Evolutionary conservation across 2,797 vertebrate genomes (phyloP).

Genomic region (Pseudochirops cupreus): DNA sequence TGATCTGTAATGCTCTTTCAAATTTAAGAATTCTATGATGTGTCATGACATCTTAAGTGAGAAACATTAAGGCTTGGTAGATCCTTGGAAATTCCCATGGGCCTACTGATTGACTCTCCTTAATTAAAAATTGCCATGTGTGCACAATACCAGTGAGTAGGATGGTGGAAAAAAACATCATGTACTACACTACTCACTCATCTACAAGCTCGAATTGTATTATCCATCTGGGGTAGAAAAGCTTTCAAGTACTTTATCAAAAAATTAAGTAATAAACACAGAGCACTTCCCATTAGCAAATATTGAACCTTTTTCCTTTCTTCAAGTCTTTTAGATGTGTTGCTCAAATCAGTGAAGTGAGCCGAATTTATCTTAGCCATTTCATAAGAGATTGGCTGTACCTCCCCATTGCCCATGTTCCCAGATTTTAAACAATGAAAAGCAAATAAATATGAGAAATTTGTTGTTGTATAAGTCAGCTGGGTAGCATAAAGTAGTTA

Average conservation of each 20-base stretch:
- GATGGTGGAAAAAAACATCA: neutral
- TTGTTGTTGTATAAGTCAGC: neutral
- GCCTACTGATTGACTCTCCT: neutral
- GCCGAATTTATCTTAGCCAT: neutral
- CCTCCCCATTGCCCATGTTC: neutral
- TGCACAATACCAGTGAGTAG: neutral
- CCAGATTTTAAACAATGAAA: slow-evolving; percentile 27
- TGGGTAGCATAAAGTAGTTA: neutral
- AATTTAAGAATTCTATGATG: neutral
- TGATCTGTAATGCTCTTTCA: neutral
- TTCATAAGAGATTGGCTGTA: neutral
- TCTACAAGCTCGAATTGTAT: neutral
- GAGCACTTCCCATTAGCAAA: neutral
- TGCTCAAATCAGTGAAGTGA: slow-evolving; percentile 1
- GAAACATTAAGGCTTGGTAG: neutral
- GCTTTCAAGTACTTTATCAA: slow-evolving; percentile 3
- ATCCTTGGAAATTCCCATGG: neutral
- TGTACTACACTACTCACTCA: neutral
- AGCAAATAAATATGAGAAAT: neutral
- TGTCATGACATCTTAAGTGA: neutral
- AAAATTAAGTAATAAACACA: slow-evolving; percentile 1
- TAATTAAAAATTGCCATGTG: neutral
- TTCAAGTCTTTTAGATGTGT: neutral
- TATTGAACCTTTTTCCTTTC: slow-evolving; percentile 2
- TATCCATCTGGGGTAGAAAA: neutral